phyloP scores from a whole-genome alignment of 35 echinoderm and acorn worm genomes.

The Ophiothrix spiculata region DNA sequence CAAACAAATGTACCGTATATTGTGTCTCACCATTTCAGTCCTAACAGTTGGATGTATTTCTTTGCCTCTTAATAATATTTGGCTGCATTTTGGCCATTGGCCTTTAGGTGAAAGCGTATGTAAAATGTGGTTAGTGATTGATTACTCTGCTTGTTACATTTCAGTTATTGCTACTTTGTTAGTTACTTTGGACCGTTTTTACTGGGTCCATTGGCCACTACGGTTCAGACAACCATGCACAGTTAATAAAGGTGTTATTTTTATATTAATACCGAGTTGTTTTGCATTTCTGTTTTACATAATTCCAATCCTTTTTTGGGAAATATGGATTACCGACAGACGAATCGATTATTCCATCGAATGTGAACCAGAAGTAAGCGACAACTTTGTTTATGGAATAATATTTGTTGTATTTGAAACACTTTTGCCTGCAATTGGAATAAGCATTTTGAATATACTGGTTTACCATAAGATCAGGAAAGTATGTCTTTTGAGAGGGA shows the following conservation, averaged over 20 bases:
- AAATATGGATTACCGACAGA: not conserved
- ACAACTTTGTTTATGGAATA: not conserved
- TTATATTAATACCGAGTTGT: not conserved
- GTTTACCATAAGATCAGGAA: not conserved
- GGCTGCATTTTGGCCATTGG: not conserved
- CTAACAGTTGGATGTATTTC: not conserved
- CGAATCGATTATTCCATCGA: not conserved
- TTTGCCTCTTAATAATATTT: not conserved
- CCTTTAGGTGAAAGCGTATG: not conserved
- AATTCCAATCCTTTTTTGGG: not conserved
- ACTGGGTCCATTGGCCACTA: not conserved
- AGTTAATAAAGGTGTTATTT: not conserved
- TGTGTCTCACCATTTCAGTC: not conserved
- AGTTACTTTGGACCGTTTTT: not conserved
- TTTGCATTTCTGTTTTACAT: not conserved
- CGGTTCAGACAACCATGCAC: not conserved
- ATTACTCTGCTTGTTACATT: not conserved
- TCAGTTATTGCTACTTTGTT: not conserved
- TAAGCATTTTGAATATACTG: not conserved
- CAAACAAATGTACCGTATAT: too few relatives aligned
- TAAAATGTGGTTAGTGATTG: not conserved
- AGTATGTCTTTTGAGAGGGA: not conserved
- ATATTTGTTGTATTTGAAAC: not conserved
- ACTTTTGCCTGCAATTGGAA: not conserved
- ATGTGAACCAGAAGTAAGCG: not conserved